A percentile compares a stretch with the other conserved stretches of the same genome.
Evolutionary conservation across 2,797 vertebrate species (phyloP).

Genomic region (Lepidocolaptes lacrymiger): DNA sequence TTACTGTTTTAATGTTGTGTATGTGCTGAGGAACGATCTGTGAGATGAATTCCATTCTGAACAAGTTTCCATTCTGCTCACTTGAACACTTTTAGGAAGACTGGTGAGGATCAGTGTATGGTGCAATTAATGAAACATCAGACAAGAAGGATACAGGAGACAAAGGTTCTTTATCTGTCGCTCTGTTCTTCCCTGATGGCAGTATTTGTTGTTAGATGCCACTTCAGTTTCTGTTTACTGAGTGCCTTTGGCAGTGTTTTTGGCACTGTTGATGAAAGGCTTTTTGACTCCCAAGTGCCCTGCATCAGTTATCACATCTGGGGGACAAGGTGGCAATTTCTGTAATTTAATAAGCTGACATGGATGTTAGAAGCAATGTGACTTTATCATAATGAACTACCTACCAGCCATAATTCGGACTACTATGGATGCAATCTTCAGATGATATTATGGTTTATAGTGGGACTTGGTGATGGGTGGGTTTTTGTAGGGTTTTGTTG

Average conservation of each 20-base stretch:
- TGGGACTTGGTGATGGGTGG: not conserved
- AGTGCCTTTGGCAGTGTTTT: not conserved
- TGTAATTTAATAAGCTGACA: not conserved
- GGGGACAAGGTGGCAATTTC: not conserved
- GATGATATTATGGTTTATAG: not conserved
- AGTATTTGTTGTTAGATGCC: not conserved
- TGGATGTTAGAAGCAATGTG: not conserved
- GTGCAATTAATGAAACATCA: not conserved
- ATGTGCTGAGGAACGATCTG: not conserved
- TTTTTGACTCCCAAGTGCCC: not conserved
- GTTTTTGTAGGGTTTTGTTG: not conserved
- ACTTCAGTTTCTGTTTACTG: not conserved
- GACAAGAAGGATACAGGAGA: not conserved
- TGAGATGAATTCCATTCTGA: not conserved
- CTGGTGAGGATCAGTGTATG: not conserved
- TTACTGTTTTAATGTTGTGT: not conserved
- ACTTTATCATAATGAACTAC: not conserved
- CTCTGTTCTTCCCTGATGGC: not conserved
- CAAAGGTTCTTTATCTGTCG: not conserved
- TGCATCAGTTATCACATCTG: not conserved
- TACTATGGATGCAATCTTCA: not conserved
- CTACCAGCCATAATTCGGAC: not conserved
- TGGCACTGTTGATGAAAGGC: not conserved
- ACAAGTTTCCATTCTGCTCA: not conserved
- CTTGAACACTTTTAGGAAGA: not conserved